Evolutionary conservation across 2,113 vertebrate species (phyloP), one percentile per base, ranked within the genome.

Genomic region (Herpetotheres cachinnans): DNA sequence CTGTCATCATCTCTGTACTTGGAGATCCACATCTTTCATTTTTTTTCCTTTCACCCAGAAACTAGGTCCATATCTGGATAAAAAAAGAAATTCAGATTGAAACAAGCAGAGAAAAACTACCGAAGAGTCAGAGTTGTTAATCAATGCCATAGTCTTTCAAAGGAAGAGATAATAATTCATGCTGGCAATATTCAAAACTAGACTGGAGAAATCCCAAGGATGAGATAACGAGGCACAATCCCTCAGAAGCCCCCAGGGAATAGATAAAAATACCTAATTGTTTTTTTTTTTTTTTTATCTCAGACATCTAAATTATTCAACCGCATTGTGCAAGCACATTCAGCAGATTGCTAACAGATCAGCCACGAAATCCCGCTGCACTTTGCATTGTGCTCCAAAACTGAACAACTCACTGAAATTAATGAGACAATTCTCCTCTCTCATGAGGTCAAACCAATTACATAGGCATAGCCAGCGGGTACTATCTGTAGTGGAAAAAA

Each of bases 401-500:
- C 40, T 50, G 76, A 96, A 74, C 94, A 93, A 14, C 32, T 10
- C 70, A 3, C 84, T 85, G 78, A 80, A 93, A 90, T 93, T 55
- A 94, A 90, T 78, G 82, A 85, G 84, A 82, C 89, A 67, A 55
- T 90, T 93, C 89, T 77, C 87, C 87, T 89, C 70, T 77, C 84
- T 86, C 71, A 40, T 74, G 91, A 97, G 95, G 95, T 94, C 94
- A 79, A 93, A 78, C 29, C n/a, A 29, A 78, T 78, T 91, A 86
- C 54, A 58, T 8, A 56, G 92, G 62, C 85, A 67, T 86, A 86
- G 95, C 86, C 82, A 86, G 91, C 13, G 63, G 95, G 84, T 70
- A 59, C 13, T 52, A 19, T 72, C 63, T 80, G 24, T 62, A 73
- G 81, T 89, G 93, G 86, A 94, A 97, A 95, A 93, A 93, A 29